Evolutionary conservation across 2,888 invertebrate genomes (phyloP), one percentile per base, ranked within the genome.

Genomic region (Miltochrista miniata): DNA sequence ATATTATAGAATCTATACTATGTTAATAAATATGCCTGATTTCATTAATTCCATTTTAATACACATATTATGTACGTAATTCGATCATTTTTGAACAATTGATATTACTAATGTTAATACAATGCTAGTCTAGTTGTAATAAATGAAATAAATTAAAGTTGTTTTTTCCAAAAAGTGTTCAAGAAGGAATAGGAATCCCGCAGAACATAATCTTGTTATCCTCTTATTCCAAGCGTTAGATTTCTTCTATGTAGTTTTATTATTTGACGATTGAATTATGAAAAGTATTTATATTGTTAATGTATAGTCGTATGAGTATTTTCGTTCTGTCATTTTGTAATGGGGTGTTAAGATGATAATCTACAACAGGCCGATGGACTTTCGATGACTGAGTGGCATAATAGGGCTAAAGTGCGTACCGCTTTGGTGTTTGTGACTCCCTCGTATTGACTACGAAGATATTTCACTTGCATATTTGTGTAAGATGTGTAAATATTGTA

Each of bases 401-500:
- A 71, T 77, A 81, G 74, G 74, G 70, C 64, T 70, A 69, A 76
- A 83, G 81, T 81, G 86, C 83, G 82, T 85, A 77, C 80, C 71
- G 87, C 87, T 87, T 85, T 74, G 73, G 82, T 80, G 79, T 81
- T 77, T 68, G 81, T 80, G 77, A 74, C 68, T 72, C 70, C 74
- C 75, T 77, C 74, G 76, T 78, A 70, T 70, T 61, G 53, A 60
- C 59, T 79, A 73, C 76, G 72, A 72, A 68, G 72, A 74, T 68
- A 78, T 76, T 72, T 74, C 78, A 79, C 79, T 72, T 68, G 75
- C 80, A 81, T 86, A 81, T 80, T 81, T 82, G 75, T 86, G 68
- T 88, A 89, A 88, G 85, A 86, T 79, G 76, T 90, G 90, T 91
- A 91, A 87, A 91, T 91, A 91, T 85, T 90, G 91, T 90, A 90